These are phyloP conservation scores for Aythya fuligula DNA, from an alignment of 2,797 vertebrate genomes.

Conservation along the genomic window DNA sequence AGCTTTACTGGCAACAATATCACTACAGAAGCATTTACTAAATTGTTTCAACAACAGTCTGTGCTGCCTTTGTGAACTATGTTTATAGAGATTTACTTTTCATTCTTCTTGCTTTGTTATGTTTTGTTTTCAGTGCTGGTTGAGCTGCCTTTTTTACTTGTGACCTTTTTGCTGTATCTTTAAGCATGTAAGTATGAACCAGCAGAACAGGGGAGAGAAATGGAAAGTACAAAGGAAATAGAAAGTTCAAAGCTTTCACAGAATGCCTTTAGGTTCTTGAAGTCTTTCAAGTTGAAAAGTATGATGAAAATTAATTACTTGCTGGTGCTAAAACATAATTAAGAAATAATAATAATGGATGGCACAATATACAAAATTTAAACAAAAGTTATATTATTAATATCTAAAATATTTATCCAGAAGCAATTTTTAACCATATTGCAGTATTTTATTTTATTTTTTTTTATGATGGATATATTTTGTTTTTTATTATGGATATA, in stretches of 20 bases:
- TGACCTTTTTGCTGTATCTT: slow-evolving; percentile 6
- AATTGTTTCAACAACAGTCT: not conserved
- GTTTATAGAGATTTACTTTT: slow-evolving; percentile 1
- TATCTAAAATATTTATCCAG: not conserved
- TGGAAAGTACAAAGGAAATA: slow-evolving; percentile 22
- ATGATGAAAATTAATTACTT: slow-evolving; percentile 51
- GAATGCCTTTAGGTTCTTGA: slow-evolving; percentile 36
- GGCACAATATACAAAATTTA: not conserved
- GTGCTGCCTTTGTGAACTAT: not conserved
- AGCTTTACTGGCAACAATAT: not conserved
- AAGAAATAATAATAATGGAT: not conserved
- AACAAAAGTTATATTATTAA: not conserved
- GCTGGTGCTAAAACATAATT: not conserved
- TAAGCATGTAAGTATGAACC: not conserved
- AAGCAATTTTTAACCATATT: not conserved
- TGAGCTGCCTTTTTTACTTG: not conserved
- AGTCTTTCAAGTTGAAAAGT: slow-evolving; percentile 43
- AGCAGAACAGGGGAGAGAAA: not conserved
- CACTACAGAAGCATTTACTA: not conserved
- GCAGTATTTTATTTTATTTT: not conserved
- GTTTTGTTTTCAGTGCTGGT: not conserved
- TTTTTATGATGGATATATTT: too few relatives aligned
- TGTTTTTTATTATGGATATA: not conserved
- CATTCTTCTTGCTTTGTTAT: not conserved
- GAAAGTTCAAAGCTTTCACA: slow-evolving; percentile 49